Base-by-base conservation (phyloP, 2,113 vertebrate species). In the Megatriorchis doriae region DNA sequence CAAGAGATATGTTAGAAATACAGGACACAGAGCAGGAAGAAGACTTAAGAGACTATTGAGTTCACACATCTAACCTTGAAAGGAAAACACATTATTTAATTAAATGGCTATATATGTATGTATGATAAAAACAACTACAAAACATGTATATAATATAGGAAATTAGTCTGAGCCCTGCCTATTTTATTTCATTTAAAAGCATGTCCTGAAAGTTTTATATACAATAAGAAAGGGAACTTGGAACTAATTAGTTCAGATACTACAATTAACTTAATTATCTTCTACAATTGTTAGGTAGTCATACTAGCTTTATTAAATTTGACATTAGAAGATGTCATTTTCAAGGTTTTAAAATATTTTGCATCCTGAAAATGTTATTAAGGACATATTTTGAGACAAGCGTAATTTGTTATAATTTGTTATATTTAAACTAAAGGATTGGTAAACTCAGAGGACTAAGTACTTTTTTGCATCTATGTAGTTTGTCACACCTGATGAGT, bases 221-320 rank as follows among this genome's bases (percentile, higher is more conserved):
- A 32, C 86, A 85, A 42, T 83, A 47, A 77, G 40, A 67, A 4
- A n/a, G 26, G 34, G 17, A 91, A 73, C 29, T 63, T 89, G 67
- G 21, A 84, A 62, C 31, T 87, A 91, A 92, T 91, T 94, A 78
- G 81, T 68, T 84, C 88, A 90, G 26, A 9, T 81, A 81, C 34
- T 90, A 77, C 53, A 94, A 87, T 90, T 87, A 89, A 86, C 72
- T 91, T 91, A 52, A 91, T 96, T 92, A 70, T 87, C 40, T 90
- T 74, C 36, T 74, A 81, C 2, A 20, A 78, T 87, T 92, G 62
- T 34, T 81, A 61, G 31, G 40, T 43, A 89, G 36, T 61, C 40
- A 70, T 72, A 68, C 7, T 23, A 88, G 31, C 45, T 84, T 74
- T 94, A 89, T 90, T 93, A 87, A 81, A 93, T 93, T 94, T 93